Base-by-base conservation (phyloP, 2,797 vertebrate species). In the Melanotaenia parkinsoni region DNA sequence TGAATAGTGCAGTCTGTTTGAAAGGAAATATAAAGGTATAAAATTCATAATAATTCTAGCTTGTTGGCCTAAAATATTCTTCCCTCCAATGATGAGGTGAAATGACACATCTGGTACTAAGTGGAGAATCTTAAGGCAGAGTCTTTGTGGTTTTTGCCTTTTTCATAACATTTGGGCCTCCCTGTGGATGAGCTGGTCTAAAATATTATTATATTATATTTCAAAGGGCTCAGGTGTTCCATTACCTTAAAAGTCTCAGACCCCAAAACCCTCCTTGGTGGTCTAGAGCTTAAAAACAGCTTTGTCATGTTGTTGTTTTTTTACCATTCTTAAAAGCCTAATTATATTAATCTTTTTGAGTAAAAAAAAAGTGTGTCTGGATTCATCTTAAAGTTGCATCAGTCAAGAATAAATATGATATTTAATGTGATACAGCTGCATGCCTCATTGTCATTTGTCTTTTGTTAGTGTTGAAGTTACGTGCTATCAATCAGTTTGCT, bases 121-220 rank as follows among this genome's bases (percentile, higher is more conserved):
- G 96, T 67, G 77, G 35, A 69, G 95, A 95, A 7, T 90, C 82
- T 30, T 95, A 95, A 0, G 95, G 95, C 68, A 87, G 74, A 0
- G 97, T 98, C 91, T 95, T 74, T 97, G 70, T 96, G 96, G 18
- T 26, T 45, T 45, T 97, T 0, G 96, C 95, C 58, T 96, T 97
- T 0, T 95, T 95, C 1, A 95, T 94, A 10, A 96, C 83, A 0
- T 90, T 53, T 97, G 0, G 96, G 94, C 14, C 92, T 97, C 81
- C 88, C 96, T 16, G 90, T 96, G 0, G 90, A 95, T 0, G 96
- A 96, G 54, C 95, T 96, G 72, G 85, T 96, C 28, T 97, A 96
- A 83, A 96, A 95, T 96, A 93, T 0, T 90, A 22, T 58, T 24
- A n/a, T 13, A 5, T 20, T 35, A 3, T 18, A 51, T 64, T 64